These are phyloP conservation scores for Hypomecis punctinalis DNA, from an alignment of 2,888 invertebrate genomes.

Conservation along the genomic window DNA sequence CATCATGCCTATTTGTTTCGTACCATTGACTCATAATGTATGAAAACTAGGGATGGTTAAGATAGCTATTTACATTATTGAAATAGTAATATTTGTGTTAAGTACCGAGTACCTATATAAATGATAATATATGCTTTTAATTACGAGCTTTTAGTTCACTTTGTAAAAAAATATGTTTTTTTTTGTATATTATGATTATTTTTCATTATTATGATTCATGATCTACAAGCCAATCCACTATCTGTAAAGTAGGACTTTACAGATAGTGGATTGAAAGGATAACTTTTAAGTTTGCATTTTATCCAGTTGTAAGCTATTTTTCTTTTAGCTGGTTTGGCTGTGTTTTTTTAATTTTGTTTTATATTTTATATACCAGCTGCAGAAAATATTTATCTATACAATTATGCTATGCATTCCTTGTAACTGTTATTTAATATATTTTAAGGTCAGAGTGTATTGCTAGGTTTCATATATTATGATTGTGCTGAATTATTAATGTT, in stretches of 20 bases:
- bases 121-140: not conserved
- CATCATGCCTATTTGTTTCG: not conserved
- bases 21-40: constrained; percentile 28
- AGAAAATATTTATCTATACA: too few relatives aligned
- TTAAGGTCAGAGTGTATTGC: not conserved
- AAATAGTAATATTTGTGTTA: not conserved
- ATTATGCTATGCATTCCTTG: constrained; percentile 19
- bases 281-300: too few relatives aligned
- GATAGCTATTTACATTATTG: not conserved
- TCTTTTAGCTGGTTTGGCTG: too few relatives aligned
- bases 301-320: too few relatives aligned
- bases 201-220: too few relatives aligned
- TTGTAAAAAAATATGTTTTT: too few relatives aligned
- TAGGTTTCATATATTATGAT: constrained; percentile 30
- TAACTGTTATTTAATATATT: constrained; percentile 5
- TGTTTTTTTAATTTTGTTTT: too few relatives aligned
- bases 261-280: too few relatives aligned
- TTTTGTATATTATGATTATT: too few relatives aligned
- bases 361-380: too few relatives aligned
- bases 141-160: not conserved
- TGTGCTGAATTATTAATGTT: constrained; percentile 28
- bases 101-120: not conserved
- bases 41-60: constrained; percentile 29
- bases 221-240: too few relatives aligned
- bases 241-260: too few relatives aligned